Conservation (phyloP, 2,113 vertebrate species). For the Glaucidium brasilianum region DNA sequence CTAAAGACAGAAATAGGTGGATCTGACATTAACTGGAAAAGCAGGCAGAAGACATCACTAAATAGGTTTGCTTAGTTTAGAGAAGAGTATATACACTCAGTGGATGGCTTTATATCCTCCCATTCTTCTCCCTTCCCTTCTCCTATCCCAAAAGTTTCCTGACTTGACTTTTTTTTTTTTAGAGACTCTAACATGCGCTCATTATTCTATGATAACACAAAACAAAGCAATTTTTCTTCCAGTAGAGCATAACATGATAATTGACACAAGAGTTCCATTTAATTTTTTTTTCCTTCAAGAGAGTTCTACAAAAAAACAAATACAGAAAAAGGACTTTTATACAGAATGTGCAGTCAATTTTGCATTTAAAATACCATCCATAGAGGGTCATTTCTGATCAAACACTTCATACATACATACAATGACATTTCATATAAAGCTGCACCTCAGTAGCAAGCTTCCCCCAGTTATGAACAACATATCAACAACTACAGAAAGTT, state of each 20-base stretch:
- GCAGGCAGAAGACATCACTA: background rate
- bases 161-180: background rate
- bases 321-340: background rate
- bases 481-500: background rate
- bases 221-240: background rate
- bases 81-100: background rate
- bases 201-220: background rate
- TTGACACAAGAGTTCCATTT: background rate
- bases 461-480: background rate
- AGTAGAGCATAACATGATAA: background rate
- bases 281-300: background rate
- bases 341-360: background rate
- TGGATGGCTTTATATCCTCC: background rate
- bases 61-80: background rate
- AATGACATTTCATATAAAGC: background rate
- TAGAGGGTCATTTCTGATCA: background rate
- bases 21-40: background rate
- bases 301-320: background rate
- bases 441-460: background rate
- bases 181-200: background rate
- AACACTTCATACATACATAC: background rate
- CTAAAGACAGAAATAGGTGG: background rate
- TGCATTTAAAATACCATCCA: background rate
- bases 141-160: background rate
- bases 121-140: background rate